A percentile compares a stretch with the other conserved stretches of the same genome.
Evolutionary conservation across 2,888 invertebrate species (phyloP).

Genomic region (Meteorus cinctellus): DNA sequence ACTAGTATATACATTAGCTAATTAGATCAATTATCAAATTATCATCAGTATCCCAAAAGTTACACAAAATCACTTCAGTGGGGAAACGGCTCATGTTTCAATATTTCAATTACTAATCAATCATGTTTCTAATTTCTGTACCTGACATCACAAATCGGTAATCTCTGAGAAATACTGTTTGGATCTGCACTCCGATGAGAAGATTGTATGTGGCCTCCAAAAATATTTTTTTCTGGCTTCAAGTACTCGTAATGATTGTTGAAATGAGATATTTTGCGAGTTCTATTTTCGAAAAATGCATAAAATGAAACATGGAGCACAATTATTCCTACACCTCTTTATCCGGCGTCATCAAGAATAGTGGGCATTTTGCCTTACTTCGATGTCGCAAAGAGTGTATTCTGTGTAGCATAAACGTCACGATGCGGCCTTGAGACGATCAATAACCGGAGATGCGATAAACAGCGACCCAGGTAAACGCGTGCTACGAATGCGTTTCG

Average conservation of each 20-base stretch:
- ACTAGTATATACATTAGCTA: too few species aligned
- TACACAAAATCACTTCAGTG: too few species aligned
- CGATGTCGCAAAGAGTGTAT: conserved; percentile 19
- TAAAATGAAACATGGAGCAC: not conserved
- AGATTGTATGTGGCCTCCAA: too few species aligned
- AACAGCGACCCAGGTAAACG: conserved; percentile 27
- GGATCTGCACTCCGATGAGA: too few species aligned
- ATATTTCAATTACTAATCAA: too few species aligned
- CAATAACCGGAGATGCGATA: conserved; percentile 28
- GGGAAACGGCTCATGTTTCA: too few species aligned
- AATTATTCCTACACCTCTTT: not conserved
- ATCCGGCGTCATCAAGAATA: not conserved
- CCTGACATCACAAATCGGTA: too few species aligned
- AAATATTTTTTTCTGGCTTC: not conserved
- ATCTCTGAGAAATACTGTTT: too few species aligned
- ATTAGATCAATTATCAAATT: too few species aligned
- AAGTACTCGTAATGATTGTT: not conserved
- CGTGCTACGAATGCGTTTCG: conserved; percentile 35
- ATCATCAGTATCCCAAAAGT: too few species aligned
- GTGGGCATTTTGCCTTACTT: not conserved
- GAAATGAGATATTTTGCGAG: not conserved
- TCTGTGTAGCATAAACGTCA: conserved; percentile 20
- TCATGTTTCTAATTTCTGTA: too few species aligned
- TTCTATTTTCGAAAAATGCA: not conserved
- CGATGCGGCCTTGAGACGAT: conserved; percentile 22